Evolutionary conservation across 2,888 invertebrate genomes (phyloP).

Genomic region (Tinea semifulvella): DNA sequence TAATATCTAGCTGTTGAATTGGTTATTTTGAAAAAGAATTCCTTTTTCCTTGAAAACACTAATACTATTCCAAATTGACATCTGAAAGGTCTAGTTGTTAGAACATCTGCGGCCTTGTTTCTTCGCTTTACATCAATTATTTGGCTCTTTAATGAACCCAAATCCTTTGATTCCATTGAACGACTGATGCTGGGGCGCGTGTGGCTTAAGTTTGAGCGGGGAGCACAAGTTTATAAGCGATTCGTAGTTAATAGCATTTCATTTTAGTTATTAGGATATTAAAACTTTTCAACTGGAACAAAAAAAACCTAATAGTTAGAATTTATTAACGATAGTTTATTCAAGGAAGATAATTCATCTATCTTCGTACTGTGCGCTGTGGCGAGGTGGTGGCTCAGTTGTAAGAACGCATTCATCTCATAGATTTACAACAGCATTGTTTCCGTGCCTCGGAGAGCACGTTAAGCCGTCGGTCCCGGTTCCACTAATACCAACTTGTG

Average conservation of each 20-base stretch:
- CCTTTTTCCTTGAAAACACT: too few relatives aligned
- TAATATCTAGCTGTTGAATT: too few relatives aligned
- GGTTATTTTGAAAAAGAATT: too few relatives aligned
- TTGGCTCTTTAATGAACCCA: conserved; percentile 57
- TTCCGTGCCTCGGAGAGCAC: too few relatives aligned
- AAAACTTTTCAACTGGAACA: background rate
- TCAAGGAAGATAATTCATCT: background rate
- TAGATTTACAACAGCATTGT: too few relatives aligned
- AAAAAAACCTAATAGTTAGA: too few relatives aligned
- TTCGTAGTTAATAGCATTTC: background rate
- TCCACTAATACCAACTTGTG: too few relatives aligned
- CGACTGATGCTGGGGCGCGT: conserved; percentile 41
- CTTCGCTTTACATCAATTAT: conserved; percentile 48
- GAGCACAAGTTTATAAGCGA: background rate
- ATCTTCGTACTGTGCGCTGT: background rate
- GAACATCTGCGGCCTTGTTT: conserved; percentile 21
- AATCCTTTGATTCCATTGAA: conserved; percentile 66
- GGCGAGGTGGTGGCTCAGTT: background rate
- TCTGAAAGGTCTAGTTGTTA: conserved; percentile 28
- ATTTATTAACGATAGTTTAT: background rate
- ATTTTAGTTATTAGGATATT: background rate
- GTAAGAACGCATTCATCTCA: background rate
- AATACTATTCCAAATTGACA: too few relatives aligned
- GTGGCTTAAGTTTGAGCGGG: conserved; percentile 11
- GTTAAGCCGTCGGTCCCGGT: too few relatives aligned